Conservation (phyloP, 64 coral and sea anemone genomes). For the Pocillopora damicornis region DNA sequence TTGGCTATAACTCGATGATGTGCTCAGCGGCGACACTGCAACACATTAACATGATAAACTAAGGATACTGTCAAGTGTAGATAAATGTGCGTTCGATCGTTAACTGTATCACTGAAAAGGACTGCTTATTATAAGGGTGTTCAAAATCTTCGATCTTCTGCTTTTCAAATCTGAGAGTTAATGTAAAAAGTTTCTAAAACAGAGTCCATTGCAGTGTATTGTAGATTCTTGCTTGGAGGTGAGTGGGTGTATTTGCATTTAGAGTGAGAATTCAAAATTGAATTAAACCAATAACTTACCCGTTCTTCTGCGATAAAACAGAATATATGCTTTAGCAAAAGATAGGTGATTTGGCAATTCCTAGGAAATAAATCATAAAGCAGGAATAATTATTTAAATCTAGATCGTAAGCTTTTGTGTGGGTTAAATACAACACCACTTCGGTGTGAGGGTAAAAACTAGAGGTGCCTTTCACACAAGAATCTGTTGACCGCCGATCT, state of each 20-base stretch:
- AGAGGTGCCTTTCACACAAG: too few species aligned
- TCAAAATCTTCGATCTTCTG: too few species aligned
- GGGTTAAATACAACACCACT: not conserved
- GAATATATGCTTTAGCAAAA: conserved; percentile 30
- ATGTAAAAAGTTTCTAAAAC: too few species aligned
- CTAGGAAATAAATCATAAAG: conserved; percentile 1
- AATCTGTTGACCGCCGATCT: not conserved
- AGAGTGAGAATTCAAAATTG: not conserved
- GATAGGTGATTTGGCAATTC: conserved; percentile 7
- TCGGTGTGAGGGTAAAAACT: too few species aligned
- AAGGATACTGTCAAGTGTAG: not conserved
- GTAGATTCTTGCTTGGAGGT: too few species aligned
- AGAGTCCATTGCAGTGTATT: too few species aligned
- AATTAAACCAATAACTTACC: not conserved
- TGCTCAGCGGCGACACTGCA: not conserved
- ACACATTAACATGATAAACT: not conserved
- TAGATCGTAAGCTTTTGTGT: not conserved
- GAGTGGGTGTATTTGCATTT: not conserved
- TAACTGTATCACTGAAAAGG: too few species aligned
- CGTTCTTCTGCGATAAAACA: conserved; percentile 43
- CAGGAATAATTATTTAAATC: not conserved
- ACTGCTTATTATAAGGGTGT: too few species aligned
- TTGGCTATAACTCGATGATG: not conserved
- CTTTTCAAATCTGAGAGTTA: too few species aligned
- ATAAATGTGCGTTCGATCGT: not conserved